These are phyloP conservation scores for Thymallus thymallus DNA, from an alignment of 2,113 vertebrate genomes.

Conservation along the genomic window DNA sequence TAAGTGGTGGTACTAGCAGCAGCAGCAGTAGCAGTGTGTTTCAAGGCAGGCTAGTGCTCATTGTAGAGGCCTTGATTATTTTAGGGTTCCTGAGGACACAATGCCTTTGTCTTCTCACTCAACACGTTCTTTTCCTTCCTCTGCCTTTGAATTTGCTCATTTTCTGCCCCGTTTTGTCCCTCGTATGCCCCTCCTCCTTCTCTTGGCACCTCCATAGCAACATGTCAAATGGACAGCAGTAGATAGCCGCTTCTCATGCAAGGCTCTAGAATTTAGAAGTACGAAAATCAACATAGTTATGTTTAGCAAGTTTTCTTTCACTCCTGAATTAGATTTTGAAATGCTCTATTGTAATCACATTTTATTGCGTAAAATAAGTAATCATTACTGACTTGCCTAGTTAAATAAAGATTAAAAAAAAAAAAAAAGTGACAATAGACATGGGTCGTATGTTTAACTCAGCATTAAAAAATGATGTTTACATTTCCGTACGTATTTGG, in stretches of 20 bases:
- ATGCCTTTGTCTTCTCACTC: constrained; percentile 72
- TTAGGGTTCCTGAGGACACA: constrained; percentile 58
- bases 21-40: constrained; percentile 27
- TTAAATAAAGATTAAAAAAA: too few relatives aligned
- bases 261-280: neutral
- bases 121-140: constrained; percentile 69
- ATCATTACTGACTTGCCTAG: too few relatives aligned
- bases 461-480: neutral
- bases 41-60: constrained; percentile 25
- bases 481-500: neutral
- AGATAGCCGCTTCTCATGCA: constrained; percentile 28
- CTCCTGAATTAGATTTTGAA: neutral
- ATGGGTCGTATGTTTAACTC: too few relatives aligned
- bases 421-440: too few relatives aligned
- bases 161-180: constrained; percentile 68
- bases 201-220: constrained; percentile 56
- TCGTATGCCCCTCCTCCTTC: constrained; percentile 26
- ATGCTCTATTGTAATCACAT: too few relatives aligned
- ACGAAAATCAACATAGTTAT: neutral
- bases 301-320: too few relatives aligned
- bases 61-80: constrained; percentile 57
- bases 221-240: constrained; percentile 38
- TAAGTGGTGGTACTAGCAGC: neutral
- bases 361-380: too few relatives aligned
- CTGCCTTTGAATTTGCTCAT: constrained; percentile 78